Conservation (phyloP, 1,140 invertebrate species). For the Cotesia glomerata region DNA sequence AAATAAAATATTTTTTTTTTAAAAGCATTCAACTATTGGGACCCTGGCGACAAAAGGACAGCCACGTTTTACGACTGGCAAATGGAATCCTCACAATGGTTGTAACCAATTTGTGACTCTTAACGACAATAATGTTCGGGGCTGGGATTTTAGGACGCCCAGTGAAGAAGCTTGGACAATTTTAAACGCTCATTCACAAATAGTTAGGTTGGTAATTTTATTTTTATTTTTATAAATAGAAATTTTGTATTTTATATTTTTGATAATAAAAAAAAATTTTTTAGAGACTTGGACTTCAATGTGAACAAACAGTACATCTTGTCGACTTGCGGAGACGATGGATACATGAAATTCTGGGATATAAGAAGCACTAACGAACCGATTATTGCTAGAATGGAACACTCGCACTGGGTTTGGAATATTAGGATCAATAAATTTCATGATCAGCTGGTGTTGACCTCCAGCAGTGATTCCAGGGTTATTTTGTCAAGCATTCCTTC, state of each 20-base stretch:
- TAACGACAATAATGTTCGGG: conserved; percentile 82
- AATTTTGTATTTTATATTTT: too few relatives aligned
- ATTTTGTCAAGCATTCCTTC: conserved; percentile 85
- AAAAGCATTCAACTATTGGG: conserved; percentile 54
- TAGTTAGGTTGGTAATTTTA: conserved; percentile 66
- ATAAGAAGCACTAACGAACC: conserved; percentile 81
- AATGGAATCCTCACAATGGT: conserved; percentile 94
- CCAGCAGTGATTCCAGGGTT: conserved; percentile 93
- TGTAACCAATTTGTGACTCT: conserved; percentile 83
- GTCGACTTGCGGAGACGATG: conserved; percentile 94
- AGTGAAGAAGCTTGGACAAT: conserved; percentile 80
- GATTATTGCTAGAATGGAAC: conserved; percentile 82
- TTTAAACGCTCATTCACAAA: conserved; percentile 85
- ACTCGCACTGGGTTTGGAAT: conserved; percentile 97
- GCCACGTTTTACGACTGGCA: conserved; percentile 80
- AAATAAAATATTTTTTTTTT: conserved; percentile 1
- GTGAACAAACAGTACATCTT: conserved; percentile 94
- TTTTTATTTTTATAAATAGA: background rate
- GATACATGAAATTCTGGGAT: conserved; percentile 95
- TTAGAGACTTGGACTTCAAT: conserved; percentile 93
- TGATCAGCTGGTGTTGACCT: conserved; percentile 93
- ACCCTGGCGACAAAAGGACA: conserved; percentile 72
- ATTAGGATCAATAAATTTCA: conserved; percentile 95
- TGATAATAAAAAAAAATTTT: background rate
- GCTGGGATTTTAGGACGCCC: conserved; percentile 83